Percentiles rank a stretch among this genome's conserved stretches.
These are phyloP conservation scores for Lepidocolaptes lacrymiger DNA, from an alignment of 2,797 vertebrate genomes.

Conservation along the genomic window DNA sequence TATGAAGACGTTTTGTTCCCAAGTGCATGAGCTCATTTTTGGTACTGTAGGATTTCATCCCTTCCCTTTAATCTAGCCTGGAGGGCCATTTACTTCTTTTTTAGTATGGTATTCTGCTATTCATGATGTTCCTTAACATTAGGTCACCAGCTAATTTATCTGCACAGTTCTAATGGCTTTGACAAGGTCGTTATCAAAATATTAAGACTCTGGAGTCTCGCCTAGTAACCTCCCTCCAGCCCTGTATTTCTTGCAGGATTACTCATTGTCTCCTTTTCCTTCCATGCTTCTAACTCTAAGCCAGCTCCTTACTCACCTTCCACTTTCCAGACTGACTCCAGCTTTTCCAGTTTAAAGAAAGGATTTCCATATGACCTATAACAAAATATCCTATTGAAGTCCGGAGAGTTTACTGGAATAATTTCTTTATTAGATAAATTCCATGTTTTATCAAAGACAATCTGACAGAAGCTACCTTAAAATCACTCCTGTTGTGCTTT, in stretches of 20 bases:
- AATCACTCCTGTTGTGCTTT: background rate
- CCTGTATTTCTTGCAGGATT: conserved; percentile 37
- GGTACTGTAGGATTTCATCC: background rate
- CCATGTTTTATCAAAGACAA: background rate
- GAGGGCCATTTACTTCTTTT: background rate
- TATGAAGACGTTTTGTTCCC: background rate
- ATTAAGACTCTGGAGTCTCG: conserved; percentile 46
- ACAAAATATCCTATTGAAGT: background rate
- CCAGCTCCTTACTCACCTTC: conserved; percentile 51
- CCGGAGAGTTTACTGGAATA: background rate
- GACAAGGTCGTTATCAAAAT: conserved; percentile 62
- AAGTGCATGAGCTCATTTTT: conserved; percentile 19
- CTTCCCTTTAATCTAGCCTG: background rate
- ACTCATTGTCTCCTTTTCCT: conserved; percentile 55
- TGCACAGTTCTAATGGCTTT: conserved; percentile 12
- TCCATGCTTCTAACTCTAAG: conserved; percentile 25
- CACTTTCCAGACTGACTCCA: background rate
- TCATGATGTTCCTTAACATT: conserved; percentile 29
- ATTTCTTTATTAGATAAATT: background rate
- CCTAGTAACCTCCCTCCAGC: conserved; percentile 36
- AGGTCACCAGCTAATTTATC: conserved; percentile 46
- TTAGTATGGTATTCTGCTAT: background rate
- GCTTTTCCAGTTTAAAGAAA: conserved; percentile 24
- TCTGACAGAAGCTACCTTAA: conserved; percentile 16
- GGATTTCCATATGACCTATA: background rate